Conservation (phyloP, 2,797 vertebrate genomes). For the Neopelma chrysocephalum region DNA sequence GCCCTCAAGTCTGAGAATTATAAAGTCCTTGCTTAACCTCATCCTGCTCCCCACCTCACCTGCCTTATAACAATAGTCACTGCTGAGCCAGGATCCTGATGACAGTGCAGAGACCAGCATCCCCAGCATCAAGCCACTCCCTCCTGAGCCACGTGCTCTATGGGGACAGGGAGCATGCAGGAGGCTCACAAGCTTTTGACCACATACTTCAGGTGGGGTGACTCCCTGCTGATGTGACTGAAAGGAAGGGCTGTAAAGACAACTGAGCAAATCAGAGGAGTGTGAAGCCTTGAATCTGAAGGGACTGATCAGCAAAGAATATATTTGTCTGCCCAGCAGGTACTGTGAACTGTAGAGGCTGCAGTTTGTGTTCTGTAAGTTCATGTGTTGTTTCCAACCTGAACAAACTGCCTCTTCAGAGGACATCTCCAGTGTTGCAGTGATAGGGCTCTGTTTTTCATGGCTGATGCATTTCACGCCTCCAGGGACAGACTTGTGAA, state of each 20-base stretch:
- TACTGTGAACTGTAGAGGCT: background rate
- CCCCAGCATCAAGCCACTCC: background rate
- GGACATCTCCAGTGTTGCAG: background rate
- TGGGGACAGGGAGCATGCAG: accelerated
- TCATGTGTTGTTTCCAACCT: background rate
- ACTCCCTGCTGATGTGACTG: background rate
- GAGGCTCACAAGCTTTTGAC: background rate
- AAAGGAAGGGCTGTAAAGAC: background rate
- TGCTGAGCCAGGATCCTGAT: background rate
- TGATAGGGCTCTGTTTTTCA: background rate
- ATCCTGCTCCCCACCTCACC: background rate
- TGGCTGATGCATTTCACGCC: background rate
- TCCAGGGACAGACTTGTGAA: background rate
- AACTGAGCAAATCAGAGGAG: background rate
- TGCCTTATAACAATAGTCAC: accelerated
- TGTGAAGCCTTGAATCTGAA: background rate
- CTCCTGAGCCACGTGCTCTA: accelerated
- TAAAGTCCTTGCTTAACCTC: background rate
- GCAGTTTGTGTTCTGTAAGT: background rate
- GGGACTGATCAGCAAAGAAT: background rate
- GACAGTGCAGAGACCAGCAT: background rate
- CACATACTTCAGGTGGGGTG: too few relatives aligned
- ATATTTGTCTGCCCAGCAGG: background rate
- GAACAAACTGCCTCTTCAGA: background rate
- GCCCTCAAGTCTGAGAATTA: background rate